These are phyloP conservation scores for Cirrhinus mrigala DNA, from an alignment of 2,797 vertebrate genomes.

Conservation along the genomic window DNA sequence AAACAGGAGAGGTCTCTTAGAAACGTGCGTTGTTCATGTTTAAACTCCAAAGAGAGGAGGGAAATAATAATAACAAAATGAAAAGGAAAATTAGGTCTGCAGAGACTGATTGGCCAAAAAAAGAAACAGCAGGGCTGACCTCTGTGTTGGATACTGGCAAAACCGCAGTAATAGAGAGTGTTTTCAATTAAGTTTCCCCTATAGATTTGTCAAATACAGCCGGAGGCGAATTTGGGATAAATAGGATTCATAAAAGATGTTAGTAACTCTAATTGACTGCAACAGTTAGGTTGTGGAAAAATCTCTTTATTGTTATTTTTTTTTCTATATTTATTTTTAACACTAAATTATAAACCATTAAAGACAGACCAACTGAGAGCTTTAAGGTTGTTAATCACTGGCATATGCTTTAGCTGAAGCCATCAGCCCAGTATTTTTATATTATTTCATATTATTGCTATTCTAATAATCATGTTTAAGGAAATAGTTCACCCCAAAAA, in stretches of 20 bases:
- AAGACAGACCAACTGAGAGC: too few relatives aligned
- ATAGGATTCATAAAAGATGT: background rate
- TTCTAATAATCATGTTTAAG: background rate
- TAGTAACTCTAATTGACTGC: background rate
- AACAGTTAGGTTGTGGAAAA: background rate
- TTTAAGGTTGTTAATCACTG: too few relatives aligned
- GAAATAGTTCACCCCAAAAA: background rate
- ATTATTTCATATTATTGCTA: too few relatives aligned
- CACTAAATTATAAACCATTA: too few relatives aligned
- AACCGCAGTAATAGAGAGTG: background rate
- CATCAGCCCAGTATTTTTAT: too few relatives aligned
- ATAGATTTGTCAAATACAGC: background rate
- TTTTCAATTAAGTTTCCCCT: background rate
- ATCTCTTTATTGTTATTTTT: background rate
- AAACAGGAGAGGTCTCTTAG: background rate
- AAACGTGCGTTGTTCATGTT: slow-evolving; percentile 19
- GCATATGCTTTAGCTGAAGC: too few relatives aligned
- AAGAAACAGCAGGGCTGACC: background rate
- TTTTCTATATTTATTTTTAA: background rate
- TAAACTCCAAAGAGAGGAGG: slow-evolving; percentile 11
- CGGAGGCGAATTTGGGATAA: background rate
- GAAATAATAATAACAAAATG: background rate
- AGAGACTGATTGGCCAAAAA: background rate
- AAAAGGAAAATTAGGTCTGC: background rate
- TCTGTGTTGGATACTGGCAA: background rate